These are phyloP conservation scores for Propithecus coquereli DNA, from an alignment of 2,113 vertebrate genomes.

Conservation along the genomic window DNA sequence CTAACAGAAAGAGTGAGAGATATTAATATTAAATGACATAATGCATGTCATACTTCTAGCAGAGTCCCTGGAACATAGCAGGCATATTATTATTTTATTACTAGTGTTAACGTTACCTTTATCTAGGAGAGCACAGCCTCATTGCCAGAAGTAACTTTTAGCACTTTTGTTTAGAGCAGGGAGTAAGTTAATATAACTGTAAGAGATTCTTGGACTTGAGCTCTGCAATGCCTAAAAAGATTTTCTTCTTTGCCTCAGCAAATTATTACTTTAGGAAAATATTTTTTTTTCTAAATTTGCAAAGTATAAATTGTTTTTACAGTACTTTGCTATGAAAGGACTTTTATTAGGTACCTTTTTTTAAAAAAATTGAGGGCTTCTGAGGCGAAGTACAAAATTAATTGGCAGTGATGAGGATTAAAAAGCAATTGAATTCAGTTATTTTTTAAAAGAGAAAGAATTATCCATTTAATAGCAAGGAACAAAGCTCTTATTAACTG, in stretches of 20 bases:
- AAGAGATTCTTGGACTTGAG: not conserved
- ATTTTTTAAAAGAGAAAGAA: constrained; percentile 11
- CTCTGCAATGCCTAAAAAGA: not conserved
- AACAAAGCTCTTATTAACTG: not conserved
- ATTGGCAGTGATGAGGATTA: not conserved
- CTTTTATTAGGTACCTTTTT: not conserved
- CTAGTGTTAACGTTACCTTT: not conserved
- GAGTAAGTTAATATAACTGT: not conserved
- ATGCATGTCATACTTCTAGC: not conserved
- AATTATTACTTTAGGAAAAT: not conserved
- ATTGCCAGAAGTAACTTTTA: not conserved
- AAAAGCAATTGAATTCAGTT: not conserved
- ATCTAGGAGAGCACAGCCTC: not conserved
- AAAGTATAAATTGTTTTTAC: constrained; percentile 5
- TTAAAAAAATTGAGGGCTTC: not conserved
- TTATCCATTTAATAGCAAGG: constrained; percentile 26
- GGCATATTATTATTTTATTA: not conserved
- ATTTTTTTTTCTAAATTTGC: not conserved
- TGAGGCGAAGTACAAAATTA: constrained; percentile 28
- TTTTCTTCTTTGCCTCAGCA: not conserved
- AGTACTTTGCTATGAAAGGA: not conserved
- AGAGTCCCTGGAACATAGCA: not conserved
- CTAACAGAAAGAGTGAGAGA: not conserved
- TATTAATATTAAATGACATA: not conserved
- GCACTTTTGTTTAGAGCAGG: not conserved